phyloP scores from a whole-genome alignment of 2,797 vertebrate species.

The Hippoglossus hippoglossus region DNA sequence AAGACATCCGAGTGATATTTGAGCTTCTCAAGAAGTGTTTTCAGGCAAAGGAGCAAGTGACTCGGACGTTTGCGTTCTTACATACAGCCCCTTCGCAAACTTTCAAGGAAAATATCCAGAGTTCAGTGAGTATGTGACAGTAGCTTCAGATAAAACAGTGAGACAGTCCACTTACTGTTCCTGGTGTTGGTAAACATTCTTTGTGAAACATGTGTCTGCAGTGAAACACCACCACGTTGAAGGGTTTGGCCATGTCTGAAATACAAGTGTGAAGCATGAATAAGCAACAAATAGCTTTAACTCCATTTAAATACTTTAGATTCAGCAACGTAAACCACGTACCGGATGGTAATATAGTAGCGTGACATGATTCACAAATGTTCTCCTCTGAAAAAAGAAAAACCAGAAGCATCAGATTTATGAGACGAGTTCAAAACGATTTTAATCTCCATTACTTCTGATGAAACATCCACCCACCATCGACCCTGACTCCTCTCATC shows the following conservation, averaged over 20 bases:
- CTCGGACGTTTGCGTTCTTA: no score
- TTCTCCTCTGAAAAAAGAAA: constrained; percentile 90
- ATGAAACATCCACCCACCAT: constrained; percentile 82
- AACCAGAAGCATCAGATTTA: constrained; percentile 1
- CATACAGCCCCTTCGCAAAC: no score
- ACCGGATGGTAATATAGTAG: constrained; percentile 95
- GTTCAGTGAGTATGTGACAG: no score
- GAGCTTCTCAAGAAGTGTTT: neutral
- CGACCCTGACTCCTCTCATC: constrained; percentile 92
- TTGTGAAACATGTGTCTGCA: constrained; percentile 99
- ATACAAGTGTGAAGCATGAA: constrained; percentile 33
- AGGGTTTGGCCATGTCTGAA: constrained; percentile 92
- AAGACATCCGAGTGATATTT: neutral
- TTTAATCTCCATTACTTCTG: neutral
- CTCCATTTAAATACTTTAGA: neutral
- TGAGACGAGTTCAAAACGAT: constrained; percentile 4
- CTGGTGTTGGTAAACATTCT: constrained; percentile 92
- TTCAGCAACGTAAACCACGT: constrained; percentile 21
- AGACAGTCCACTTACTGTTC: constrained; percentile 84
- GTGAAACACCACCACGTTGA: constrained; percentile 94
- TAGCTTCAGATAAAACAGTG: neutral
- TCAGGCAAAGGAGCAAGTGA: no score
- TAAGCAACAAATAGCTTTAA: neutral
- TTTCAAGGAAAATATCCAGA: no score
- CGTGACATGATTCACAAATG: constrained; percentile 95